These are phyloP conservation scores for Peromyscus maniculatus DNA, from an alignment of 2,113 vertebrate species.

Conservation along the genomic window DNA sequence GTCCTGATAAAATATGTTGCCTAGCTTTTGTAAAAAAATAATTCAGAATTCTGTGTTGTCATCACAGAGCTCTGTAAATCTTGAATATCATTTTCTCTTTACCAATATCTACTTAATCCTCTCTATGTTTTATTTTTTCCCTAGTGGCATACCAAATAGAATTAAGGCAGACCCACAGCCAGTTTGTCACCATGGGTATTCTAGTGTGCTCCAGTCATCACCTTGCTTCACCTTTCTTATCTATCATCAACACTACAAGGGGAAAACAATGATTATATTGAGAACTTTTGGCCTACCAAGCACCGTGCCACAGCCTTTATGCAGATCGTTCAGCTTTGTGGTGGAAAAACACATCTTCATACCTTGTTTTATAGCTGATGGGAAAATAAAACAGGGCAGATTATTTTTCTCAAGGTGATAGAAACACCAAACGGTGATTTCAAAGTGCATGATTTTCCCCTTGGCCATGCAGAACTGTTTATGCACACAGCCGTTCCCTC, in stretches of 20 bases:
- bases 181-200: background rate
- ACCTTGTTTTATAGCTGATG: conserved; percentile 46
- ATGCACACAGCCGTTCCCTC: background rate
- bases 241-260: background rate
- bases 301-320: conserved; percentile 24
- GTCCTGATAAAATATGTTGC: background rate
- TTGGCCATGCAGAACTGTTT: conserved; percentile 39
- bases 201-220: background rate
- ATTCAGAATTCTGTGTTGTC: conserved; percentile 26
- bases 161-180: background rate
- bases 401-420: conserved; percentile 57
- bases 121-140: conserved; percentile 51
- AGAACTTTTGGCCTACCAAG: conserved; percentile 23
- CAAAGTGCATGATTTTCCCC: conserved; percentile 38
- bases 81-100: conserved; percentile 20
- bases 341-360: background rate
- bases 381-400: background rate
- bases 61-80: background rate
- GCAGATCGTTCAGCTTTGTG: conserved; percentile 20
- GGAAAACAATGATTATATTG: background rate
- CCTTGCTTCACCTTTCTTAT: background rate
- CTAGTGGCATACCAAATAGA: background rate
- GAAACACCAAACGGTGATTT: conserved; percentile 57
- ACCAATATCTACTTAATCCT: background rate
- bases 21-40: conserved; percentile 55